Conservation (phyloP, 2,113 vertebrate species). For the Crotophaga sulcirostris region DNA sequence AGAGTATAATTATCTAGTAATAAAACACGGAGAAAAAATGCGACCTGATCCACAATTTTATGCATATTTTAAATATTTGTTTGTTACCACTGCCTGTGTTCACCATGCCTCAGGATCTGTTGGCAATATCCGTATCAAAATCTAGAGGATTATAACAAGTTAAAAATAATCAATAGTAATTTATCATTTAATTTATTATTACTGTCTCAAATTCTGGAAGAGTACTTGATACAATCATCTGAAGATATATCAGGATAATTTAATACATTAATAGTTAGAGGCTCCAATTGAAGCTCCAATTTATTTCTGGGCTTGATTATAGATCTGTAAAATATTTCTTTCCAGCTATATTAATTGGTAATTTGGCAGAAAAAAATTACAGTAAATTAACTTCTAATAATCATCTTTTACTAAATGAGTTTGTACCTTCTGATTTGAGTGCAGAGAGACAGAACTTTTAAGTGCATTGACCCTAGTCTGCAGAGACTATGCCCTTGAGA, state of each 20-base stretch:
- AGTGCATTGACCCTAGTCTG: background rate
- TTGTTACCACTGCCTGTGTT: background rate
- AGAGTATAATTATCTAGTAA: background rate
- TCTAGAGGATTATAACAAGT: background rate
- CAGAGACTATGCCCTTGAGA: background rate
- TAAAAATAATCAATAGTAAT: slow-evolving; percentile 48
- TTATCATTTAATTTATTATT: slow-evolving; percentile 51
- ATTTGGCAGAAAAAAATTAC: slow-evolving; percentile 45
- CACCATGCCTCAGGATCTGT: background rate
- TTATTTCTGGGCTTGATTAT: slow-evolving; percentile 46
- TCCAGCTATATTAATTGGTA: slow-evolving; percentile 49
- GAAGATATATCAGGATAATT: slow-evolving; percentile 49
- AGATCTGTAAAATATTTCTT: slow-evolving; percentile 58
- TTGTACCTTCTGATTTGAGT: background rate
- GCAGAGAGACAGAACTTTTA: background rate
- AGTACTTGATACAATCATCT: slow-evolving; percentile 56
- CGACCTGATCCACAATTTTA: background rate
- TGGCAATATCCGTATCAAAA: background rate
- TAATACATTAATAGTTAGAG: slow-evolving; percentile 45
- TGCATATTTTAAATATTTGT: background rate
- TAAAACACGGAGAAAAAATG: background rate
- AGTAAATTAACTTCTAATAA: slow-evolving; percentile 49
- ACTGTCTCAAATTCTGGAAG: slow-evolving; percentile 36
- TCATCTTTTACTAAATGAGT: background rate
- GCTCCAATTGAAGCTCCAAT: background rate